Percentiles rank a stretch among this genome's conserved stretches.
These are phyloP conservation scores for Yponomeuta cagnagella DNA, from an alignment of 2,888 invertebrate species.

Conservation along the genomic window DNA sequence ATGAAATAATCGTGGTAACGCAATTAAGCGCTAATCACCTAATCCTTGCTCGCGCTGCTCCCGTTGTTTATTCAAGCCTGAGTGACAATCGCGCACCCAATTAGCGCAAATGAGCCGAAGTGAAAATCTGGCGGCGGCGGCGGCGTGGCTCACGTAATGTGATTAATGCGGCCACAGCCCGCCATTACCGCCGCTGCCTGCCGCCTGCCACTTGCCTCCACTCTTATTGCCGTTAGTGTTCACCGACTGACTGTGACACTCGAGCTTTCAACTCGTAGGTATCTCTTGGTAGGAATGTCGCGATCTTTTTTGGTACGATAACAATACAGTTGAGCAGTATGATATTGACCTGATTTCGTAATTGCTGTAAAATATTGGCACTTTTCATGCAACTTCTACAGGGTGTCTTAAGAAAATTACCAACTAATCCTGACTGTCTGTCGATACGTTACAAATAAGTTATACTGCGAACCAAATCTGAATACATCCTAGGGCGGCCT, in stretches of 20 bases:
- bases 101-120: conserved; percentile 75
- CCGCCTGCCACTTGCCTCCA: not conserved
- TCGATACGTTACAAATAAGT: no score
- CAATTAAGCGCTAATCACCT: conserved; percentile 74
- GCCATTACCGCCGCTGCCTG: conserved; percentile 36
- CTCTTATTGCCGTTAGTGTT: not conserved
- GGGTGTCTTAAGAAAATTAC: no score
- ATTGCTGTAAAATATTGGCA: conserved; percentile 19
- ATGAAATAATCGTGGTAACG: conserved; percentile 72
- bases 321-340: not conserved
- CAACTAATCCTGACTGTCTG: no score
- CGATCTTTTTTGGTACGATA: not conserved
- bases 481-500: no score
- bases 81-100: conserved; percentile 75
- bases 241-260: not conserved
- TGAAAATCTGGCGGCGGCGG: conserved; percentile 66
- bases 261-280: not conserved
- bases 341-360: conserved; percentile 6
- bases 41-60: conserved; percentile 69
- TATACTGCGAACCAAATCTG: no score
- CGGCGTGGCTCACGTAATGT: conserved; percentile 49
- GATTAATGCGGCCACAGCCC: conserved; percentile 66
- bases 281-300: not conserved
- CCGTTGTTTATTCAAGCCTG: conserved; percentile 74
- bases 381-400: conserved; percentile 37